Percentiles rank a stretch among this genome's conserved stretches.
Evolutionary conservation across 2,797 vertebrate genomes (phyloP).

Genomic region (Diplodus puntazzo): DNA sequence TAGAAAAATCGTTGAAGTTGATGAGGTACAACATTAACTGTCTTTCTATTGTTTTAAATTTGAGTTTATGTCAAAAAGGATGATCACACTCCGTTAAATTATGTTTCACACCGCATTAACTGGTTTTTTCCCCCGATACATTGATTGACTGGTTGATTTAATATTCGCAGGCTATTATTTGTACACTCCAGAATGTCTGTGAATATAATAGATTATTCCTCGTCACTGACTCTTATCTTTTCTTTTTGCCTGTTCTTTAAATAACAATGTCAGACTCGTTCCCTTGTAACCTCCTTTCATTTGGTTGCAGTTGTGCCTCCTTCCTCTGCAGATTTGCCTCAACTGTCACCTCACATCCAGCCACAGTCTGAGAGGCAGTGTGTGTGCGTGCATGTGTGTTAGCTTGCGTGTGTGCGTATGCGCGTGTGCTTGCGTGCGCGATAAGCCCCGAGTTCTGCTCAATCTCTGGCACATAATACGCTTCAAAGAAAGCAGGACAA

Average conservation of each 20-base stretch:
- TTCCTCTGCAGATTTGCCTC: conserved; percentile 55
- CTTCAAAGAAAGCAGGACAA: conserved; percentile 82
- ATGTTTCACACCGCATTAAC: too few species aligned
- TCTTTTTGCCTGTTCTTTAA: conserved; percentile 40
- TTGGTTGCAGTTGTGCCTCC: conserved; percentile 61
- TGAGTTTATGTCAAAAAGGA: too few species aligned
- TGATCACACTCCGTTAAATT: too few species aligned
- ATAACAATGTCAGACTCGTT: conserved; percentile 62
- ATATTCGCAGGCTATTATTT: neutral
- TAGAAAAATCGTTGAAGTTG: too few species aligned
- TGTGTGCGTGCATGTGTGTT: conserved; percentile 14
- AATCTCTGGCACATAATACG: conserved; percentile 81
- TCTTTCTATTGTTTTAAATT: too few species aligned
- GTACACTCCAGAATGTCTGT: neutral
- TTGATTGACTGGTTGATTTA: neutral
- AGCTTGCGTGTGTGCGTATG: neutral
- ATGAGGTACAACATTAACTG: too few species aligned
- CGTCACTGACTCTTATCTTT: conserved; percentile 18
- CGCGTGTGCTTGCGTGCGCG: conserved; percentile 23
- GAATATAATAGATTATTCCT: conserved; percentile 27
- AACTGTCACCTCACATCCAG: conserved; percentile 63
- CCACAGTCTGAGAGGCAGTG: conserved; percentile 51
- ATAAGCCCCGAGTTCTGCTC: conserved; percentile 77
- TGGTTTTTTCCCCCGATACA: neutral
- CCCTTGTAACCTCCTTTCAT: conserved; percentile 62